Conservation (phyloP, 1,140 invertebrate species). For the Zeugodacus cucurbitae region DNA sequence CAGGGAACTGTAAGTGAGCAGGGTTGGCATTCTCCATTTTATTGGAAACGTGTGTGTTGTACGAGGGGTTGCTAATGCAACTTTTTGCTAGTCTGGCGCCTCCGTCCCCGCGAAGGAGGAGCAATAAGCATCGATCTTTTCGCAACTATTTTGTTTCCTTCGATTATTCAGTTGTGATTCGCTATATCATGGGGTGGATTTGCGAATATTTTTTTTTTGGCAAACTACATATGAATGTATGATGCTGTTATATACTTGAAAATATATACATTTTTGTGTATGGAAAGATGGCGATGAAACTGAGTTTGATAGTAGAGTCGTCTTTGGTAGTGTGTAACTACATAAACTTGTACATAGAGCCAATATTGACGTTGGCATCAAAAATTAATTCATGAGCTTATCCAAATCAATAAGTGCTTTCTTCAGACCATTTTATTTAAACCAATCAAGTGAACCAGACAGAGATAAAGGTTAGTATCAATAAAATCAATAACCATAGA, state of each 20-base stretch:
- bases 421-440: too few species aligned
- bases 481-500: too few species aligned
- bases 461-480: too few species aligned
- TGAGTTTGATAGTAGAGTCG: not conserved
- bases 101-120: not conserved
- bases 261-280: not conserved
- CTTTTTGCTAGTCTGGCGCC: not conserved
- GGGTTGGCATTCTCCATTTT: slow-evolving; percentile 32
- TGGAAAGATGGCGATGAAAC: not conserved
- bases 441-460: too few species aligned
- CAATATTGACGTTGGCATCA: too few species aligned
- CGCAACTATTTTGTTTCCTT: not conserved
- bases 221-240: not conserved
- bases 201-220: not conserved
- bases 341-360: too few species aligned
- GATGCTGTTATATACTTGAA: not conserved
- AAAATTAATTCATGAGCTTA: too few species aligned
- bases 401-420: too few species aligned
- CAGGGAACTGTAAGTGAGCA: not conserved
- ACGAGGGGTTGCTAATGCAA: not conserved
- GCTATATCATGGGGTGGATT: not conserved
- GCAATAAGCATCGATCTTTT: not conserved
- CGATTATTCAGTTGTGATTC: not conserved
- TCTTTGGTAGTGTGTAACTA: too few species aligned
- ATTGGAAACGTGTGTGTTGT: not conserved